Conservation (phyloP, 2,797 vertebrate species). For the Chiropotes sagulatus region DNA sequence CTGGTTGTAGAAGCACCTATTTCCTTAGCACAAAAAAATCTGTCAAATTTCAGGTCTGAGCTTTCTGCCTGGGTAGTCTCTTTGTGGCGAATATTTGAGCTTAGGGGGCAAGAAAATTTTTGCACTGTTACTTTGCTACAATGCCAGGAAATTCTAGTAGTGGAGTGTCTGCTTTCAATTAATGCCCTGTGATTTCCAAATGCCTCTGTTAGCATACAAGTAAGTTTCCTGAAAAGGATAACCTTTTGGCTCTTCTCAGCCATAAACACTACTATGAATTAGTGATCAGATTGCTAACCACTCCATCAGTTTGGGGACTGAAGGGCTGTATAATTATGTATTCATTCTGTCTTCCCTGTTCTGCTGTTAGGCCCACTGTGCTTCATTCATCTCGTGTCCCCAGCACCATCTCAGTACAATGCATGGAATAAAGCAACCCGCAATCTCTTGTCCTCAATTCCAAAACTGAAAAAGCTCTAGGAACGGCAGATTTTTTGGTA, state of each 20-base stretch:
- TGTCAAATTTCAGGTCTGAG: constrained; percentile 63
- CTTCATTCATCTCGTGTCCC: neutral
- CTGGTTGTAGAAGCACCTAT: neutral
- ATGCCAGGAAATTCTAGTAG: neutral
- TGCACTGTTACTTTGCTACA: neutral
- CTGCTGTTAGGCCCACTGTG: neutral
- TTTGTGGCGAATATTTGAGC: neutral
- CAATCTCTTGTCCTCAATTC: neutral
- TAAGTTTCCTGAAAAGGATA: neutral
- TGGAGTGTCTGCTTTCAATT: neutral
- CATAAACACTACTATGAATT: neutral
- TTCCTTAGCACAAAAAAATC: constrained; percentile 50
- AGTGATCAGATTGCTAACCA: neutral
- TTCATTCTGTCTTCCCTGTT: neutral
- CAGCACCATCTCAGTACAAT: neutral
- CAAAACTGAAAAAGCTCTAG: constrained; percentile 4
- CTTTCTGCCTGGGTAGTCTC: constrained; percentile 51
- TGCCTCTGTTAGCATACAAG: neutral
- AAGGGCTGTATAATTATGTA: neutral
- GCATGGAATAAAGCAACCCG: neutral
- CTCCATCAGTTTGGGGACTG: neutral
- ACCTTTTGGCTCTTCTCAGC: neutral
- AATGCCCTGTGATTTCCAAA: neutral
- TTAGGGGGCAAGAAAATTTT: neutral
- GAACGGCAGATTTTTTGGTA: constrained; percentile 37